A percentile compares a stretch with the other conserved stretches of the same genome.
These are phyloP conservation scores for Drosophila glabriapex DNA, from an alignment of 2,888 invertebrate species.

Conservation along the genomic window DNA sequence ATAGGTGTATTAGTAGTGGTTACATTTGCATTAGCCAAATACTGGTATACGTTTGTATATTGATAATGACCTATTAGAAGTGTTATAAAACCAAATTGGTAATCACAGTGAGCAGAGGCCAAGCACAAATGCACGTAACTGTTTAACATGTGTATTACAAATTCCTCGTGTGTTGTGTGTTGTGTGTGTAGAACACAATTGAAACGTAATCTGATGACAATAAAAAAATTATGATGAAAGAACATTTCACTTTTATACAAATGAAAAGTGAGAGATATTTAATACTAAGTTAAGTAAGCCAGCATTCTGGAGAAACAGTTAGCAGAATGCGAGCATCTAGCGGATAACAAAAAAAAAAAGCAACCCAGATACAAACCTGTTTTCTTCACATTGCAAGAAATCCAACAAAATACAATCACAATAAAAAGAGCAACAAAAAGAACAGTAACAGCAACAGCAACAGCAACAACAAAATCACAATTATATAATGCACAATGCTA, in stretches of 20 bases:
- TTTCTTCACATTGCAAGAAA: slow-evolving; percentile 16
- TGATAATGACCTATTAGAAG: slow-evolving; percentile 49
- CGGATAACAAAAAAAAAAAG: slow-evolving; percentile 34
- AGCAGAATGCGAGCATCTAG: slow-evolving; percentile 56
- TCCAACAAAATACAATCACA: neutral
- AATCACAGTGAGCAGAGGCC: slow-evolving; percentile 23
- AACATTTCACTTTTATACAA: slow-evolving; percentile 28
- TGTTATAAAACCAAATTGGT: slow-evolving; percentile 21
- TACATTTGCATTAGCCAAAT: slow-evolving; percentile 30
- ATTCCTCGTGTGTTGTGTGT: neutral
- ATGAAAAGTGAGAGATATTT: slow-evolving; percentile 2
- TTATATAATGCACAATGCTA: slow-evolving; percentile 69
- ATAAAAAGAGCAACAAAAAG: slow-evolving; percentile 19
- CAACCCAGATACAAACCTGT: slow-evolving; percentile 39
- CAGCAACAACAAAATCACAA: slow-evolving; percentile 29
- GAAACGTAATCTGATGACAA: slow-evolving; percentile 1
- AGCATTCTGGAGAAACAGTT: slow-evolving; percentile 55
- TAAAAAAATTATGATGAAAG: neutral
- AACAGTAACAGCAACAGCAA: neutral
- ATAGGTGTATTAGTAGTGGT: slow-evolving; percentile 31
- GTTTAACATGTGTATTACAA: slow-evolving; percentile 1
- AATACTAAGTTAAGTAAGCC: slow-evolving; percentile 29
- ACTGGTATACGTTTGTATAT: slow-evolving; percentile 39
- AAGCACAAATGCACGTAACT: slow-evolving; percentile 34
- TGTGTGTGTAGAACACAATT: neutral